These are phyloP conservation scores for Tipula unca DNA, from an alignment of 2,888 invertebrate genomes.

Conservation along the genomic window DNA sequence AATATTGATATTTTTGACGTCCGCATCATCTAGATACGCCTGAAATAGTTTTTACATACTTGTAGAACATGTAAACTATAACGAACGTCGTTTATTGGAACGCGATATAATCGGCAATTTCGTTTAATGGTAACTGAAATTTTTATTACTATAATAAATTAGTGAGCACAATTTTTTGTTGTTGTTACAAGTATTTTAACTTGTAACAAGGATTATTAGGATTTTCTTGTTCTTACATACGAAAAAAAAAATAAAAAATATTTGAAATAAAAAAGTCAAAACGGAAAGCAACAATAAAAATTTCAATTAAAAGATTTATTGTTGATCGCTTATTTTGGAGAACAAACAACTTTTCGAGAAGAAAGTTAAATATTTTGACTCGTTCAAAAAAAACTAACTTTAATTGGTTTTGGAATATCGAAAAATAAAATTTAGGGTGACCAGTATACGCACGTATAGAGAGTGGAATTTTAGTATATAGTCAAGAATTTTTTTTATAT, in stretches of 20 bases:
- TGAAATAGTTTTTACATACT: too few relatives aligned
- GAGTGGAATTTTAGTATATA: not conserved
- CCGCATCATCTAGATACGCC: too few relatives aligned
- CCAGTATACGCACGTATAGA: not conserved
- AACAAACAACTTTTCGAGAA: not conserved
- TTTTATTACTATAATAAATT: not conserved
- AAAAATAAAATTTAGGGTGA: not conserved
- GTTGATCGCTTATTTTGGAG: not conserved
- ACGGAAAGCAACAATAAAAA: not conserved
- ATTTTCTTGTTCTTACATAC: not conserved
- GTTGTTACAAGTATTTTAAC: not conserved
- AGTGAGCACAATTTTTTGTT: not conserved
- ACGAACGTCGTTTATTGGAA: not conserved
- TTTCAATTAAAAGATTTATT: constrained; percentile 14
- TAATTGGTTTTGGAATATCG: not conserved
- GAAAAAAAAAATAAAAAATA: too few relatives aligned
- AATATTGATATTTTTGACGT: too few relatives aligned
- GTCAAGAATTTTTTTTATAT: not conserved
- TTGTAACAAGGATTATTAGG: not conserved
- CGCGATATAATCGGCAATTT: not conserved
- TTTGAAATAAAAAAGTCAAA: not conserved
- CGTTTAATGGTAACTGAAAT: not conserved
- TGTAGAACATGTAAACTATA: too few relatives aligned
- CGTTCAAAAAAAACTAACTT: not conserved
- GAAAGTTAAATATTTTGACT: not conserved